Base-by-base conservation (phyloP, 37 sponge, comb jelly and placozoan genomes). In the Trichoplax adhaerens region DNA sequence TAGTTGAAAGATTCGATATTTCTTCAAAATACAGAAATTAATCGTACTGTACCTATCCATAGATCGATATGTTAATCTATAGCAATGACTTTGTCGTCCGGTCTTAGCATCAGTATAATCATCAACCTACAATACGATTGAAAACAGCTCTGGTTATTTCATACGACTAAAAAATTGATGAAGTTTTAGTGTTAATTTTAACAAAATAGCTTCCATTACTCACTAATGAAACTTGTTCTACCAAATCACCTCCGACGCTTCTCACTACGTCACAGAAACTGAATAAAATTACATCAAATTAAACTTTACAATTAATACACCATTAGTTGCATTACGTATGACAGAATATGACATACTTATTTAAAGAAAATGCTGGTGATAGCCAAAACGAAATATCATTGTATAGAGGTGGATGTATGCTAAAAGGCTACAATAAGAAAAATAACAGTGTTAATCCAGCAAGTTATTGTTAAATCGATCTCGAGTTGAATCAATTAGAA, bases 371-470 rank as follows among this genome's bases (percentile, higher is more conserved):
- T 1, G 58, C 76, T 0, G 49, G 58, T n/a, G 85, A 74, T 7
- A 88, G 52, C 93, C 93, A 92, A 57, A 92, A 88, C 7, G 89
- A 70, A 1, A 92, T 68, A 58, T 92, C 93, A 56, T 85, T 85
- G 76, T 74, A 84, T 48, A 81, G 83, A 0, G 86, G 70, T 4
- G 89, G 83, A 70, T 69, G 84, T 72, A 77, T 80, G 68, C 89
- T 88, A 64, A 77, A 91, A 0, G 88, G 88, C 64, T 54, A 50
- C 54, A 76, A 81, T 52, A 62, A 72, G 2, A 5, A 4, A 70
- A 52, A 69, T n/a, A 29, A 50, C 5, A 3, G 49, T 3, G 55
- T 29, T 29, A 29, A 29, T 29, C 29, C 29, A 29, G 29, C 29
- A 29, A 29, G 29, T 29, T 29, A 29, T 29, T 29, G 29, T 29